phyloP scores from a whole-genome alignment of 1,140 invertebrate genomes.

The Lysiphlebus fabarum region DNA sequence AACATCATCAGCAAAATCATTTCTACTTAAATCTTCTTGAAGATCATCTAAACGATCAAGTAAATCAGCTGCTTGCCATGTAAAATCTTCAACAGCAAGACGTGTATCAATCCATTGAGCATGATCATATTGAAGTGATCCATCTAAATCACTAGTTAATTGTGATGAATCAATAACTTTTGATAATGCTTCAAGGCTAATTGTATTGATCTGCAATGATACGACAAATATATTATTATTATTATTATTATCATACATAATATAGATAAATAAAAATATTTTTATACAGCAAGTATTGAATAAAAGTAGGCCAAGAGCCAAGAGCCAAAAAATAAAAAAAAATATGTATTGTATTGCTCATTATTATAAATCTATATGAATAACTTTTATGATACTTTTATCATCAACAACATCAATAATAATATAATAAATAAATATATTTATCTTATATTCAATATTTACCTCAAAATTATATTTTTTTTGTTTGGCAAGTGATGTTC shows the following conservation, averaged over 20 bases:
- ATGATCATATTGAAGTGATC: constrained; percentile 91
- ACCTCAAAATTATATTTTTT: constrained; percentile 99
- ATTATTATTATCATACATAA: too few relatives aligned
- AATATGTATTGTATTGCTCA: neutral
- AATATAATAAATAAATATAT: too few relatives aligned
- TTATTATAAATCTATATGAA: too few relatives aligned
- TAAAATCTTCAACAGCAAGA: constrained; percentile 90
- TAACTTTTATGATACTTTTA: too few relatives aligned
- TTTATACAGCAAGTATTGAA: neutral
- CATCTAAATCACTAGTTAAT: constrained; percentile 90
- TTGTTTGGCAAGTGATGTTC: constrained; percentile 91
- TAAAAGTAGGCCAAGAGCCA: neutral
- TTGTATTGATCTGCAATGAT: constrained; percentile 83
- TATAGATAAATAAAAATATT: neutral
- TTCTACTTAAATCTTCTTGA: constrained; percentile 84
- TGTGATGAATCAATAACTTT: constrained; percentile 91
- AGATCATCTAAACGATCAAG: constrained; percentile 87
- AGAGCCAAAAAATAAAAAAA: neutral
- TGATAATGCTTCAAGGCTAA: constrained; percentile 88
- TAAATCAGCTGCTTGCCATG: constrained; percentile 90
- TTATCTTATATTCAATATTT: too few relatives aligned
- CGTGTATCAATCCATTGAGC: constrained; percentile 94
- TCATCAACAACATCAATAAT: too few relatives aligned
- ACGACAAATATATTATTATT: constrained; percentile 1
- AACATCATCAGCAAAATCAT: constrained; percentile 90